A percentile compares a stretch with the other conserved stretches of the same genome.
These are phyloP conservation scores for Temnothorax nylanderi DNA, from an alignment of 1,140 invertebrate genomes.

Conservation along the genomic window DNA sequence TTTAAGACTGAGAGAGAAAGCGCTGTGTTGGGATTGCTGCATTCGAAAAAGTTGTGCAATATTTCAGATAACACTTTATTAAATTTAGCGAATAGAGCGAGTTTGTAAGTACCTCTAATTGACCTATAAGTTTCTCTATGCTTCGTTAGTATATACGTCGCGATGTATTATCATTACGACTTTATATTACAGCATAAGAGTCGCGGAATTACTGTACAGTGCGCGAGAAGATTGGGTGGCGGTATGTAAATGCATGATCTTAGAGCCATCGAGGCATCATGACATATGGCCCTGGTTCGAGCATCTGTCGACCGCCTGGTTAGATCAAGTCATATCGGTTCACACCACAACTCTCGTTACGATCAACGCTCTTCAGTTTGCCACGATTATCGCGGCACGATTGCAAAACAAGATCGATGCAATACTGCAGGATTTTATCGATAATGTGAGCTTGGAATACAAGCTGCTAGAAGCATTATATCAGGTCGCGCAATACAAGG, in stretches of 20 bases:
- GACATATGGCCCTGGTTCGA: constrained; percentile 83
- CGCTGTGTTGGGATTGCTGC: constrained; percentile 92
- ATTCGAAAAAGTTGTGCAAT: constrained; percentile 89
- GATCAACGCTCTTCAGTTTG: constrained; percentile 78
- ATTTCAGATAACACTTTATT: constrained; percentile 87
- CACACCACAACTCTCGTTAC: constrained; percentile 72
- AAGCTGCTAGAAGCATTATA: constrained; percentile 88
- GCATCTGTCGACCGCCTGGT: constrained; percentile 76
- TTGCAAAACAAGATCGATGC: constrained; percentile 74
- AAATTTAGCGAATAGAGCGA: constrained; percentile 87
- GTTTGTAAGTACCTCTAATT: constrained; percentile 87
- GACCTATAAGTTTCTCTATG: constrained; percentile 39
- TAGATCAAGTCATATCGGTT: constrained; percentile 75
- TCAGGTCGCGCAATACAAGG: constrained; percentile 83
- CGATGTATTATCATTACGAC: background rate
- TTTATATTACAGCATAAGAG: constrained; percentile 79
- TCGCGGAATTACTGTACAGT: constrained; percentile 80
- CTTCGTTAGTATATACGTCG: background rate
- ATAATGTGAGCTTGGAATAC: constrained; percentile 86
- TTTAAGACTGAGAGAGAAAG: constrained; percentile 92
- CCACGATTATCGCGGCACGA: constrained; percentile 74
- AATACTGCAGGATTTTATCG: constrained; percentile 81
- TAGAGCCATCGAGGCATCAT: constrained; percentile 76
- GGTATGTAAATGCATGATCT: constrained; percentile 82
- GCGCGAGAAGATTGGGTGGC: constrained; percentile 82